phyloP scores from a whole-genome alignment of 2,797 vertebrate species.

The Mormyrops attenuatus region DNA sequence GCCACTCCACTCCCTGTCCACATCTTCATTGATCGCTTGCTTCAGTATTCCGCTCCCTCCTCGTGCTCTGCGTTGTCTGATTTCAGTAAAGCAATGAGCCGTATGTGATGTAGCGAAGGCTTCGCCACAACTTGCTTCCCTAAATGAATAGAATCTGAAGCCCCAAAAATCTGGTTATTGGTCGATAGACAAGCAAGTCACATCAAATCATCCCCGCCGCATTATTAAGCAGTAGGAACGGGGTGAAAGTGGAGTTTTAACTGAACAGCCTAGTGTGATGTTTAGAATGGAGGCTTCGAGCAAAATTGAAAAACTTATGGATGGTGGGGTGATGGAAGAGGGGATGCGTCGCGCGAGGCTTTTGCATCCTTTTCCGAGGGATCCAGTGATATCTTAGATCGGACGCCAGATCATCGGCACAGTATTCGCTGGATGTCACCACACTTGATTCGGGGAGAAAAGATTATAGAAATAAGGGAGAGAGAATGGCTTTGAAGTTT shows the following conservation, averaged over 20 bases:
- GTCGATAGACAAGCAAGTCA: conserved; percentile 17
- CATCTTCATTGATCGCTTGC: conserved; percentile 25
- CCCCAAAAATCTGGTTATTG: conserved; percentile 3
- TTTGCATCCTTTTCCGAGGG: conserved; percentile 2
- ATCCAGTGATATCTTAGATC: conserved; percentile 14
- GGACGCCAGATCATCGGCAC: conserved; percentile 24
- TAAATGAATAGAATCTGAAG: conserved; percentile 24
- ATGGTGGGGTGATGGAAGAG: conserved; percentile 25
- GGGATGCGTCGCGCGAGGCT: conserved; percentile 17
- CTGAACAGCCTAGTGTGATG: conserved; percentile 27
- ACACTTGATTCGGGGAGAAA: conserved; percentile 11
- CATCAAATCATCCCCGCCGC: conserved; percentile 23
- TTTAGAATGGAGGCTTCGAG: conserved; percentile 17
- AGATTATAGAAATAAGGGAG: conserved; percentile 27
- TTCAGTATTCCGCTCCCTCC: conserved; percentile 25
- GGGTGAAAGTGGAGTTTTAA: conserved; percentile 30
- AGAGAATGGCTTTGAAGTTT: conserved; percentile 26
- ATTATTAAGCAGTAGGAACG: conserved; percentile 31
- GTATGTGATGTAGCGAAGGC: conserved; percentile 8
- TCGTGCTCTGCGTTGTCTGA: conserved; percentile 2
- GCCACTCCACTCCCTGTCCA: conserved; percentile 10
- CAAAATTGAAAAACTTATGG: conserved; percentile 31
- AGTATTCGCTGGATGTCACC: conserved; percentile 19
- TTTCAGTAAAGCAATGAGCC: conserved; percentile 24
- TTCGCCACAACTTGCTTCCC: conserved; percentile 1